phyloP scores from a whole-genome alignment of 1,140 invertebrate genomes.

The Drosophila murphyi region DNA sequence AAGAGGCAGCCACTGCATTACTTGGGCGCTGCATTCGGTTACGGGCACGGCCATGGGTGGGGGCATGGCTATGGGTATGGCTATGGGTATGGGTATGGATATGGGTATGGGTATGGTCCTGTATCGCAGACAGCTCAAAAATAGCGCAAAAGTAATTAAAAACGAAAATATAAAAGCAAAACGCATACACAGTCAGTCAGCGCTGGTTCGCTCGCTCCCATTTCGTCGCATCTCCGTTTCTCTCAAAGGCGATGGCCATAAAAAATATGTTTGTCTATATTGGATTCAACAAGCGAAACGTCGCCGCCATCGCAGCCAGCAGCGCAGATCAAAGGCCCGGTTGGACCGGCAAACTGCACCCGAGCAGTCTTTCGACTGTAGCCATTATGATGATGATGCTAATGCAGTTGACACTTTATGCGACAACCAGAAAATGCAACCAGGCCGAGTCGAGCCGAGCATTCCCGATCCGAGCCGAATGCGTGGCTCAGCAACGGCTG shows the following conservation, averaged over 20 bases:
- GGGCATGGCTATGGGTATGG: too few species aligned
- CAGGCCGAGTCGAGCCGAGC: constrained; percentile 9
- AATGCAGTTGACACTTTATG: constrained; percentile 80
- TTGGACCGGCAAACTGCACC: constrained; percentile 17
- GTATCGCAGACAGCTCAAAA: constrained; percentile 68
- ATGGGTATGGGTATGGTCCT: not conserved
- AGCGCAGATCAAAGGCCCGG: constrained; percentile 66
- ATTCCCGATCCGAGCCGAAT: not conserved
- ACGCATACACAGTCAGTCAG: constrained; percentile 32
- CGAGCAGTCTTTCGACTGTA: constrained; percentile 55
- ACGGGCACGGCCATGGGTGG: not conserved
- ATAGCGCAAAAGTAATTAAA: constrained; percentile 82
- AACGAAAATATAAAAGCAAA: constrained; percentile 70
- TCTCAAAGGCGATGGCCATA: constrained; percentile 22
- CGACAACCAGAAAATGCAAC: constrained; percentile 34
- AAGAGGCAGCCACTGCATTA: constrained; percentile 56
- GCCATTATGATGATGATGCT: constrained; percentile 74
- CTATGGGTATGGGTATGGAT: constrained; percentile 21
- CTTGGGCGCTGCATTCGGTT: constrained; percentile 37
- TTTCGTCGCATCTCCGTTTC: constrained; percentile 13
- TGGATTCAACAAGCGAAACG: constrained; percentile 76
- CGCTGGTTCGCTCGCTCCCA: not conserved
- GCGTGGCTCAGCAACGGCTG: constrained; percentile 1
- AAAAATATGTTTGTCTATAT: constrained; percentile 64
- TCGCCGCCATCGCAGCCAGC: constrained; percentile 37